These are phyloP conservation scores for Craterocephalus amniculus DNA, from an alignment of 2,797 vertebrate genomes.

Conservation along the genomic window DNA sequence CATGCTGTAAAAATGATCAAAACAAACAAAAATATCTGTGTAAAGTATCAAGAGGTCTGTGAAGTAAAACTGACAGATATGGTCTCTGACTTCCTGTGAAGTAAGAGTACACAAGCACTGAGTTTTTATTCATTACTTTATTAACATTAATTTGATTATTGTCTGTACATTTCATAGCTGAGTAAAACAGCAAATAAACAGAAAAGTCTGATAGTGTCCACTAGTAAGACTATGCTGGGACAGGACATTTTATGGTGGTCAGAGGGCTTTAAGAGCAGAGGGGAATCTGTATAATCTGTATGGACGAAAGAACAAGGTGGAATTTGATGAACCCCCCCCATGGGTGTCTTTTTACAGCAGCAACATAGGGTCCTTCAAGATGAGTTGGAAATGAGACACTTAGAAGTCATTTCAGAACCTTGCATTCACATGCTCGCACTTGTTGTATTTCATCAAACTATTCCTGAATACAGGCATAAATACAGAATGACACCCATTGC, in stretches of 20 bases:
- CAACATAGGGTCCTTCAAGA: constrained; percentile 37
- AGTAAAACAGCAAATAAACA: constrained; percentile 1
- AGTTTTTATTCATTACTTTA: constrained; percentile 15
- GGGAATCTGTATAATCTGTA: constrained; percentile 30
- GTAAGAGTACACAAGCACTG: background rate
- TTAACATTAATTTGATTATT: constrained; percentile 4
- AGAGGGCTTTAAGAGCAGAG: constrained; percentile 34
- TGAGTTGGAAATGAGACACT: constrained; percentile 57
- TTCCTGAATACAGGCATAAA: constrained; percentile 35
- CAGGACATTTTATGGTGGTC: constrained; percentile 11
- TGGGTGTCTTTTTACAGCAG: constrained; percentile 44
- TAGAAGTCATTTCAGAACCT: constrained; percentile 48
- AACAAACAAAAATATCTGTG: too few species aligned
- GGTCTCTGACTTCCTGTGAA: background rate
- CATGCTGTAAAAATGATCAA: background rate
- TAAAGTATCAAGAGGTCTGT: background rate
- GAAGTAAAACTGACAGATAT: background rate
- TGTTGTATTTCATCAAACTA: constrained; percentile 37
- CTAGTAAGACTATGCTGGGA: constrained; percentile 20
- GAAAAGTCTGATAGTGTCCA: background rate
- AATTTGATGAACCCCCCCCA: constrained; percentile 45
- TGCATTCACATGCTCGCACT: constrained; percentile 36
- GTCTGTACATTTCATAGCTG: background rate
- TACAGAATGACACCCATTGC: constrained; percentile 42
- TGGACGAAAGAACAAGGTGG: constrained; percentile 48